phyloP scores from a whole-genome alignment of 2,113 vertebrate species.

The Pachypanchax playfairii region DNA sequence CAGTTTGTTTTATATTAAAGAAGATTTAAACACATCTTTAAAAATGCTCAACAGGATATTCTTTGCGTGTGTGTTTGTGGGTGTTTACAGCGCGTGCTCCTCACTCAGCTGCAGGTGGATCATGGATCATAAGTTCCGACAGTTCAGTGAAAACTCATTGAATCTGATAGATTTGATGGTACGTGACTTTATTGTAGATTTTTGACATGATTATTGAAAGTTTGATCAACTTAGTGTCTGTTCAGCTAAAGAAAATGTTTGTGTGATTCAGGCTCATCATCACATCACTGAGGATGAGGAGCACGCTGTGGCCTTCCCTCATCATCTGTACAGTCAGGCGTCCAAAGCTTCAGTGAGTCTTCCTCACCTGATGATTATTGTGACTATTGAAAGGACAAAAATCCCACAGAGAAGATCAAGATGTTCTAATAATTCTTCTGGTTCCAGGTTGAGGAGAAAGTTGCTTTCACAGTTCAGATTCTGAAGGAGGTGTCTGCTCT shows the following conservation, averaged over 20 bases:
- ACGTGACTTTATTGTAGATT: not conserved
- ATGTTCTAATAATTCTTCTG: not conserved
- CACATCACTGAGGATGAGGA: constrained; percentile 29
- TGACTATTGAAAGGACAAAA: no score
- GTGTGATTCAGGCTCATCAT: constrained; percentile 43
- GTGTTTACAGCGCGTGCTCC: constrained; percentile 29
- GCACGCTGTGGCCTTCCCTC: constrained; percentile 38
- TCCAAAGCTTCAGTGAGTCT: constrained; percentile 51
- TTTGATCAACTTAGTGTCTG: no score
- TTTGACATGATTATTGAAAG: no score
- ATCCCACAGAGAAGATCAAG: no score
- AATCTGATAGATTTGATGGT: constrained; percentile 56
- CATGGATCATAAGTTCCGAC: constrained; percentile 54
- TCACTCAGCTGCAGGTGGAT: constrained; percentile 66
- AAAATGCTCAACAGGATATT: constrained; percentile 47
- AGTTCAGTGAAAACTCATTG: constrained; percentile 40
- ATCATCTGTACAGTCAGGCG: constrained; percentile 31
- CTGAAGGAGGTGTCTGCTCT: constrained; percentile 51
- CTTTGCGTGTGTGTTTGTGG: constrained; percentile 38
- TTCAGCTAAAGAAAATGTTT: no score
- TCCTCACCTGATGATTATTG: not conserved
- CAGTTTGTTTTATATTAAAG: not conserved
- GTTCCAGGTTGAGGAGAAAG: constrained; percentile 56
- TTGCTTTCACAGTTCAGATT: constrained; percentile 53
- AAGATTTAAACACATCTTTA: not conserved